Evolutionary conservation across 2,888 invertebrate genomes (phyloP).

Genomic region (Watsonalla cultraria): DNA sequence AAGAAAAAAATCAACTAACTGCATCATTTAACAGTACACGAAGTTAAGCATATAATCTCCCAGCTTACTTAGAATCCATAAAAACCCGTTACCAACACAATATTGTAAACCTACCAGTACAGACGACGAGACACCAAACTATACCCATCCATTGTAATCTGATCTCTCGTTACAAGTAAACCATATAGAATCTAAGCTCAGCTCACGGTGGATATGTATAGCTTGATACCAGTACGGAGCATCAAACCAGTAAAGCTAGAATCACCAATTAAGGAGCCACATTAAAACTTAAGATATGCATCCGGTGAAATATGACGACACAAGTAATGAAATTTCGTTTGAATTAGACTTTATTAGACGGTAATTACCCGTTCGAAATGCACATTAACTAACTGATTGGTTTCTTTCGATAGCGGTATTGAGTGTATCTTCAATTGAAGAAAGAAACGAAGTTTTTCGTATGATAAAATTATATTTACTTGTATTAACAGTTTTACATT

Average conservation of each 20-base stretch:
- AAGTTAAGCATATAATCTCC: not conserved
- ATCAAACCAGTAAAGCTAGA: conserved; percentile 11
- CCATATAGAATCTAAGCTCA: no score
- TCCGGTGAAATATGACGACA: conserved; percentile 57
- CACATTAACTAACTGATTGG: conserved; percentile 1
- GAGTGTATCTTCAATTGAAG: not conserved
- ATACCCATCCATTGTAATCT: no score
- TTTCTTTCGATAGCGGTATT: conserved; percentile 1
- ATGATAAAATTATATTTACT: not conserved
- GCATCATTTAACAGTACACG: no score
- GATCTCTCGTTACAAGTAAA: no score
- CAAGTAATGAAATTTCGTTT: conserved; percentile 9
- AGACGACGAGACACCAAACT: no score
- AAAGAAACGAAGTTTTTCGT: not conserved
- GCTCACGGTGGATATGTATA: no score
- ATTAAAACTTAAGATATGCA: conserved; percentile 57
- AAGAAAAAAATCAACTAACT: no score
- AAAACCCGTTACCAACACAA: not conserved
- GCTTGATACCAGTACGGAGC: not conserved
- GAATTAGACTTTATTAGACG: conserved; percentile 2
- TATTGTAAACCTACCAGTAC: not conserved
- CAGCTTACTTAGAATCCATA: not conserved
- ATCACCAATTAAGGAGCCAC: conserved; percentile 47
- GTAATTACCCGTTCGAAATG: not conserved
- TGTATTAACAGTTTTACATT: no score